phyloP scores from a whole-genome alignment of 2,888 invertebrate genomes.

The Charanyca ferruginea region DNA sequence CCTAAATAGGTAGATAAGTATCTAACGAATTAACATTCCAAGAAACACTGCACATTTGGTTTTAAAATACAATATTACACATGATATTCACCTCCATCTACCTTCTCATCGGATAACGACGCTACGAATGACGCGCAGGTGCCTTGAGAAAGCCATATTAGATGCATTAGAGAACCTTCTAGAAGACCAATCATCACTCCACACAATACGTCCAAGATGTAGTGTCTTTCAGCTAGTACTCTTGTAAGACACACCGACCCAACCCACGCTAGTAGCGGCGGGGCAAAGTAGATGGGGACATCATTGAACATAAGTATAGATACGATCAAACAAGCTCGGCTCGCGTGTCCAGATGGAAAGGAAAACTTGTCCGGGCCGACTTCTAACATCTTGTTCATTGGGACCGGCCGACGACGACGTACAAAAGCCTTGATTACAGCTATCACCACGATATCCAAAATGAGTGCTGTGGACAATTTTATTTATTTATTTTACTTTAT shows the following conservation, averaged over 20 bases:
- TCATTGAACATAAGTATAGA: slow-evolving; percentile 93
- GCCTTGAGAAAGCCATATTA: slow-evolving; percentile 93
- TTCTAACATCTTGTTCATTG: slow-evolving; percentile 93
- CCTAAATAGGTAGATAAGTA: not conserved
- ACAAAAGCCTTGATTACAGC: slow-evolving; percentile 95
- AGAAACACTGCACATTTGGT: slow-evolving; percentile 10
- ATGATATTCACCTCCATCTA: slow-evolving; percentile 93
- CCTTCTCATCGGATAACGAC: slow-evolving; percentile 92
- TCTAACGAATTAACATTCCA: not conserved
- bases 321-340: slow-evolving; percentile 94
- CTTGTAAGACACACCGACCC: slow-evolving; percentile 94
- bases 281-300: slow-evolving; percentile 89
- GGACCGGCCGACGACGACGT: slow-evolving; percentile 94
- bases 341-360: slow-evolving; percentile 99
- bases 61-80: slow-evolving; percentile 79
- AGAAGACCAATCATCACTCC: slow-evolving; percentile 94
- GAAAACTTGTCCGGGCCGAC: slow-evolving; percentile 96
- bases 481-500: too few species aligned
- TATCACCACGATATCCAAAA: slow-evolving; percentile 95
- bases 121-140: slow-evolving; percentile 91
- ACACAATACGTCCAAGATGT: slow-evolving; percentile 95
- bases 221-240: slow-evolving; percentile 96
- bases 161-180: slow-evolving; percentile 92
- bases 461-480: slow-evolving; percentile 92
- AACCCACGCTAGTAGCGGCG: slow-evolving; percentile 94